Conservation (phyloP, 2,888 invertebrate genomes). For the Eudasyphora cyanicolor region DNA sequence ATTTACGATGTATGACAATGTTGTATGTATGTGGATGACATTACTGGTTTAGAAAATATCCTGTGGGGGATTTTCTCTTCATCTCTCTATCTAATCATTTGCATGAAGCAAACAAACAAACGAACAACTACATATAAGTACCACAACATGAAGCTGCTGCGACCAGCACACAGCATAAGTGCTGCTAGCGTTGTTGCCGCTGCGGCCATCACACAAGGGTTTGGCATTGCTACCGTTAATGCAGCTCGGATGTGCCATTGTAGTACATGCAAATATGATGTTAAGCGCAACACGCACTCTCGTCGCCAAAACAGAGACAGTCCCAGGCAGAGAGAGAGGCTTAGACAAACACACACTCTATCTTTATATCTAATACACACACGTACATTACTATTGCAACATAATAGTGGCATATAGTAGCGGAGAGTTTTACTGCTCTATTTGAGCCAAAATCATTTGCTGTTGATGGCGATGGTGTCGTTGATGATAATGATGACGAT, state of each 20-base stretch:
- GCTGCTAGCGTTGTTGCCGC: no score
- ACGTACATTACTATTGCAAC: background rate
- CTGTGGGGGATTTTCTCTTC: constrained; percentile 60
- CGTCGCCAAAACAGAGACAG: background rate
- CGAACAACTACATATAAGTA: constrained; percentile 35
- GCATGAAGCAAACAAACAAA: constrained; percentile 60
- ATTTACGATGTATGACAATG: constrained; percentile 35
- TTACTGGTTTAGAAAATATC: constrained; percentile 61
- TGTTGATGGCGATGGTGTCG: constrained; percentile 47
- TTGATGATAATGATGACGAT: constrained; percentile 8
- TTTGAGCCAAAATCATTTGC: constrained; percentile 54
- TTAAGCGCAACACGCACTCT: background rate
- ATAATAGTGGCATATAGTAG: background rate
- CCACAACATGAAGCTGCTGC: constrained; percentile 37
- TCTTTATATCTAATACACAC: background rate
- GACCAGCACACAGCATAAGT: no score
- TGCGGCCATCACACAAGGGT: no score
- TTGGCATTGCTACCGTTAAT: no score
- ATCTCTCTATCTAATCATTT: constrained; percentile 61
- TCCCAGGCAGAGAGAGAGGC: background rate
- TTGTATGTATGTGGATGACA: constrained; percentile 52
- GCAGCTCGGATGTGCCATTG: no score
- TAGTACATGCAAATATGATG: background rate
- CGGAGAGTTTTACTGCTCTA: constrained; percentile 61
- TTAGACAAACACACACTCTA: background rate